Conservation (phyloP, 2,113 vertebrate genomes). For the Eublepharis macularius region DNA sequence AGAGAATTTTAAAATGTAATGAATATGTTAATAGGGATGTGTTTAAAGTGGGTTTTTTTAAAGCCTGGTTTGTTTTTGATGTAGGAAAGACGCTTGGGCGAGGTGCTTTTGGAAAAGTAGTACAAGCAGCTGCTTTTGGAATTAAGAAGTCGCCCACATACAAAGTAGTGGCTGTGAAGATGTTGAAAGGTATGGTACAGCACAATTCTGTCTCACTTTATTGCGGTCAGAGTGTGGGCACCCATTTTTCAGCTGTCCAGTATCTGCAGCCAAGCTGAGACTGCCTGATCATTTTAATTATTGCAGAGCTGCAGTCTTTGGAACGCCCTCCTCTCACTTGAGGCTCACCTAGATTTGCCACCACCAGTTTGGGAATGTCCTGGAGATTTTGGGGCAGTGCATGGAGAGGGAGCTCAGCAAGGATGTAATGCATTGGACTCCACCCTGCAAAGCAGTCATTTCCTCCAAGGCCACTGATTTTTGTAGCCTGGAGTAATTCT, state of each 20-base stretch:
- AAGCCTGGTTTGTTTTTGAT: constrained; percentile 51
- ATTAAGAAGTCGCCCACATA: constrained; percentile 84
- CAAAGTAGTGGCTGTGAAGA: constrained; percentile 93
- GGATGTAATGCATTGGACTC: too few relatives aligned
- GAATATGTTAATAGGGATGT: not conserved
- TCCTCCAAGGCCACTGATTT: too few relatives aligned
- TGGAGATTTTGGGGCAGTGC: too few relatives aligned
- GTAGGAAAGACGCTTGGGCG: constrained; percentile 90
- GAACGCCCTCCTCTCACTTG: not conserved
- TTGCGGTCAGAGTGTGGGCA: not conserved
- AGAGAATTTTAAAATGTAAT: not conserved
- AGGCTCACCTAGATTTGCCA: too few relatives aligned
- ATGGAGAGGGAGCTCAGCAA: too few relatives aligned
- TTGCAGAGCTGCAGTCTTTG: not conserved
- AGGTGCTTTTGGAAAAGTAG: constrained; percentile 93
- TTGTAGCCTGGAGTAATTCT: too few relatives aligned
- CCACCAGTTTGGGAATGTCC: too few relatives aligned
- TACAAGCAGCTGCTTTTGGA: constrained; percentile 92
- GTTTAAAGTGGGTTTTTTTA: not conserved
- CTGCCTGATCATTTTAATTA: not conserved
- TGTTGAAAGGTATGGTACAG: constrained; percentile 90
- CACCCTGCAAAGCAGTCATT: too few relatives aligned
- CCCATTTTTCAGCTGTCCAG: not conserved
- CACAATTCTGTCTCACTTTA: not conserved
- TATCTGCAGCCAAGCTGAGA: not conserved